A percentile compares a stretch with the other conserved stretches of the same genome.
Conservation (phyloP, 2,113 vertebrate genomes). For the Cygnus atratus region DNA sequence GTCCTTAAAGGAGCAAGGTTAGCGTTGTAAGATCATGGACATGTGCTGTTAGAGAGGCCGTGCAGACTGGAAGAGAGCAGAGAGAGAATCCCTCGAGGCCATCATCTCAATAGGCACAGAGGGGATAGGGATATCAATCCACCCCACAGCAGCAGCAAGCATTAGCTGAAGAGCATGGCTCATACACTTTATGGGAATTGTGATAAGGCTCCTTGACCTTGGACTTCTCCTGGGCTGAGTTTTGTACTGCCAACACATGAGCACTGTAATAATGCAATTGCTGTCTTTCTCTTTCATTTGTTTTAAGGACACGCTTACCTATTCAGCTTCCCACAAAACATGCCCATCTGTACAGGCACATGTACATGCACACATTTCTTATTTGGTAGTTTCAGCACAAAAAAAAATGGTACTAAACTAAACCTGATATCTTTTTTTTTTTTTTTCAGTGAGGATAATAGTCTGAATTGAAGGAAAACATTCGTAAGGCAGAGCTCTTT, state of each 20-base stretch:
- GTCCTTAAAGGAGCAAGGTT: neutral
- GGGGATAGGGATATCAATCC: neutral
- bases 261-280: neutral
- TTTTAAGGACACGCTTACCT: neutral
- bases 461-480: neutral
- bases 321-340: neutral
- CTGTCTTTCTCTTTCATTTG: neutral
- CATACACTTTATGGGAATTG: neutral
- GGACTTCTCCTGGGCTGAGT: neutral
- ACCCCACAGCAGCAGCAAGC: neutral
- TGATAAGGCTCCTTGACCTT: neutral
- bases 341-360: neutral
- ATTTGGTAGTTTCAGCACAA: neutral
- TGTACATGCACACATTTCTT: neutral
- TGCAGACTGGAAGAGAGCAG: neutral
- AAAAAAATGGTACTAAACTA: neutral
- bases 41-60: neutral
- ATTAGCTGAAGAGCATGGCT: neutral
- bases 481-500: neutral
- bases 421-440: neutral
- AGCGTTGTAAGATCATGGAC: neutral
- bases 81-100: neutral
- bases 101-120: neutral
- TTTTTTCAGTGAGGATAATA: neutral
- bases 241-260: neutral